phyloP scores from a whole-genome alignment of 2,797 vertebrate genomes.

The Schizopygopsis pylzovi region DNA sequence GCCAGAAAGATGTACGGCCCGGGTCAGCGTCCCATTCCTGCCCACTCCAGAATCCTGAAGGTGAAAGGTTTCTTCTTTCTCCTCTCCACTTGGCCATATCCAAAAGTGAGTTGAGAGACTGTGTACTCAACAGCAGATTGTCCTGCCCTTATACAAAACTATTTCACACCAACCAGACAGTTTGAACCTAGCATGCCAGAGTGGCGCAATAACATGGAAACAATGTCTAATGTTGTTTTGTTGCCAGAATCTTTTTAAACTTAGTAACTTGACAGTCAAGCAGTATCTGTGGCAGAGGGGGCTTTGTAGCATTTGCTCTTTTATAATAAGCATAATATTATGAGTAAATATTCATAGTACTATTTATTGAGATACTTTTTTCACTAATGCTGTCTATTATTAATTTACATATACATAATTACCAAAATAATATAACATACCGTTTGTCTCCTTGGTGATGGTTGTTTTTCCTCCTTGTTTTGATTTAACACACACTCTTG shows the following conservation, averaged over 20 bases:
- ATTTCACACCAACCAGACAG: constrained; percentile 60
- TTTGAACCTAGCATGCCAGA: constrained; percentile 40
- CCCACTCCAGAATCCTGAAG: constrained; percentile 50
- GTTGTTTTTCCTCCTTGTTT: constrained; percentile 24
- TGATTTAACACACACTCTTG: constrained; percentile 19
- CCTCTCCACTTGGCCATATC: constrained; percentile 58
- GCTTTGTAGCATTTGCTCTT: neutral
- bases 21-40: constrained; percentile 53
- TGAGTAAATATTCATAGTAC: neutral
- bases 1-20: constrained; percentile 58
- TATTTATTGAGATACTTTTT: neutral
- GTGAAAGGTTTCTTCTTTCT: constrained; percentile 60
- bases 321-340: neutral
- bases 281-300: neutral
- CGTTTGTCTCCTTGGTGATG: constrained; percentile 3
- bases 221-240: constrained; percentile 10
- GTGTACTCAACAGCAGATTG: constrained; percentile 42
- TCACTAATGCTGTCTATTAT: neutral
- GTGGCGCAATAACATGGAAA: constrained; percentile 14
- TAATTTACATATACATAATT: neutral
- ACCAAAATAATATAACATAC: neutral
- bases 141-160: constrained; percentile 58
- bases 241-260: neutral
- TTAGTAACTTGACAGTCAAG: neutral
- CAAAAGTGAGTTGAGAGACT: constrained; percentile 55